Percentiles rank a stretch among this genome's conserved stretches.
These are phyloP conservation scores for Pollenia amentaria DNA, from an alignment of 2,888 invertebrate genomes.

Conservation along the genomic window DNA sequence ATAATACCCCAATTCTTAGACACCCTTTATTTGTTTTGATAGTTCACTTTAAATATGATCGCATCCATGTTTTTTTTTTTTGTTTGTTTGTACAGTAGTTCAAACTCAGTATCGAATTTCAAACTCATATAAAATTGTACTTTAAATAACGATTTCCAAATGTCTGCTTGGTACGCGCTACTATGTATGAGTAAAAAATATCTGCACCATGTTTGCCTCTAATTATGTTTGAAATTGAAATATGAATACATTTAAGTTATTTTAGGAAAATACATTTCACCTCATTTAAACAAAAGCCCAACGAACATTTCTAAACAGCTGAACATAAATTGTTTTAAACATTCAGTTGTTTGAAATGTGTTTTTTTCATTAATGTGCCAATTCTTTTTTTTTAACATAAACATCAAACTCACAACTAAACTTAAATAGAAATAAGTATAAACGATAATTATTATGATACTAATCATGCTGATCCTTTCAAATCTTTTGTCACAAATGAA, in stretches of 20 bases:
- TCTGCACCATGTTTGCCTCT: neutral
- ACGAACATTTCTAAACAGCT: slow-evolving; percentile 18
- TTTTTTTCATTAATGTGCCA: neutral
- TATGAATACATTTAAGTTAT: neutral
- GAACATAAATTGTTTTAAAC: slow-evolving; percentile 27
- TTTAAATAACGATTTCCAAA: neutral
- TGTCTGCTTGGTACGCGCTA: neutral
- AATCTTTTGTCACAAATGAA: slow-evolving; percentile 11
- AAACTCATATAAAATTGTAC: neutral
- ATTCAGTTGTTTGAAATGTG: slow-evolving; percentile 44
- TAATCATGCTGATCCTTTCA: slow-evolving; percentile 66
- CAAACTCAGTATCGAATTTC: slow-evolving; percentile 16
- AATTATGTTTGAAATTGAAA: neutral
- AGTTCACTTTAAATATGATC: neutral
- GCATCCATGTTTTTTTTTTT: neutral
- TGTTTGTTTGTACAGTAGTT: neutral
- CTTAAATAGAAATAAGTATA: neutral
- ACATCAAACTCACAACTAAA: slow-evolving; percentile 45
- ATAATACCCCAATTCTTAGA: no score
- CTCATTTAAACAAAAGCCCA: slow-evolving; percentile 34
- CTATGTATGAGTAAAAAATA: neutral
- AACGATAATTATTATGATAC: slow-evolving; percentile 48
- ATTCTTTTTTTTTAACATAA: slow-evolving; percentile 13
- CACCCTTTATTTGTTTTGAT: neutral
- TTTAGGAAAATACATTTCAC: neutral